A percentile compares a stretch with the other conserved stretches of the same genome.
Conservation (phyloP, 1,140 invertebrate genomes). For the Drosophila azteca region DNA sequence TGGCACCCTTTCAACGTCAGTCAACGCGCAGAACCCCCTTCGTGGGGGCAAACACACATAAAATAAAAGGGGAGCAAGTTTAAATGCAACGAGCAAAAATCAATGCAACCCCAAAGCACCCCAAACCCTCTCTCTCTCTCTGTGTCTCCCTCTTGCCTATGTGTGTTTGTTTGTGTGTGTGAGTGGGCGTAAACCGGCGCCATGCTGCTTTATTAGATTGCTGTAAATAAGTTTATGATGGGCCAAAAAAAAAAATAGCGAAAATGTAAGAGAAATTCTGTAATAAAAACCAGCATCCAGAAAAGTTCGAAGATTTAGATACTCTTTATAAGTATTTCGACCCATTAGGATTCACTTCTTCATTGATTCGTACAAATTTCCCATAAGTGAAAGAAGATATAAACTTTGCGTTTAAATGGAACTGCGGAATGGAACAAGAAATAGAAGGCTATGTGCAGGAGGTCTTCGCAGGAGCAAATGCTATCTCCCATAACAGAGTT, state of each 20-base stretch:
- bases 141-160: background rate
- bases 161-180: slow-evolving; percentile 12
- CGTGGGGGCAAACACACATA: no score
- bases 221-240: slow-evolving; percentile 78
- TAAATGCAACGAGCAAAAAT: slow-evolving; percentile 82
- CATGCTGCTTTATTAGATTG: slow-evolving; percentile 76
- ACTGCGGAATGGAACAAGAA: no score
- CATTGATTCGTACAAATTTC: no score
- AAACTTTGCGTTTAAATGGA: no score
- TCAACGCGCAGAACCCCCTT: slow-evolving; percentile 6
- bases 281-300: slow-evolving; percentile 26
- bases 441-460: no score
- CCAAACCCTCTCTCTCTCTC: slow-evolving; percentile 8
- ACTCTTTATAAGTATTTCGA: background rate
- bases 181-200: slow-evolving; percentile 69
- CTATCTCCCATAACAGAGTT: no score
- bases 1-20: background rate
- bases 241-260: slow-evolving; percentile 41
- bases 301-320: background rate
- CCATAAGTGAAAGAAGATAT: no score
- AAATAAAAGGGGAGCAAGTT: slow-evolving; percentile 77
- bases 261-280: slow-evolving; percentile 22
- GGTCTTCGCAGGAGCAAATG: no score
- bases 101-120: slow-evolving; percentile 75
- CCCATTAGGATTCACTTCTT: no score